Base-by-base conservation (phyloP, 2,888 invertebrate genomes). In the Meteorus colon region DNA sequence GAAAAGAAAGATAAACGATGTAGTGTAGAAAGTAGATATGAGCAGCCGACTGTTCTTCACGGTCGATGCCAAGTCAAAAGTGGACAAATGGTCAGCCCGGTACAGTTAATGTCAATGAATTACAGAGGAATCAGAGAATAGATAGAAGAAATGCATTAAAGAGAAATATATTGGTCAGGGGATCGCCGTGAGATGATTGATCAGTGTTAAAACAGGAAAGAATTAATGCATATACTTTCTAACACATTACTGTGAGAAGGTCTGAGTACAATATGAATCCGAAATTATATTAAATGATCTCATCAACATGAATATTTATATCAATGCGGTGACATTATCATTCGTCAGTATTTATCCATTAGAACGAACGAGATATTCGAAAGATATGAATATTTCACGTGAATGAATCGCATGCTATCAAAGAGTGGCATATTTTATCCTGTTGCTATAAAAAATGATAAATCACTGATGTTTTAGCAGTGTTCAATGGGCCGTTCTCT, bases 1-100 rank as follows among this genome's bases (percentile, higher is more conserved):
- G 65, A 29, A 29, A 68, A 27, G 34, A 24, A 31, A 70, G 55
- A 70, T 55, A 59, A 70, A 70, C 24, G 24, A 31, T 70, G 59
- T 70, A 59, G 31, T n/a, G n/a, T 51, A 29, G 10, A 24, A 45
- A n/a, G 10, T 12, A 34, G 14, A 48, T 27, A 14, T 27, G 14
- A 29, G 12, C 19, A 70, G 37, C 59, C 12, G n/a, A 2, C 27
- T 10, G 1, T 51, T 34, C 24, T 69, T 69, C 51, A 69, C 37
- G 69, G 34, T 34, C 59, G 24, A 24, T 48, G 45, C 55, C 16
- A 31, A 55, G 69, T 59, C n/a, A 51, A 59, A n/a, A 34, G 16
- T 65, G 34, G n/a, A 59, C 24, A 34, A 55, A 70, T 37, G 59
- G 37, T 51, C 48, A 55, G 69, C 12, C 55, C 34, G 41, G 59